Evolutionary conservation across 2,113 vertebrate genomes (phyloP), one percentile per base, ranked within the genome.

Genomic region (Perccottus glenii): DNA sequence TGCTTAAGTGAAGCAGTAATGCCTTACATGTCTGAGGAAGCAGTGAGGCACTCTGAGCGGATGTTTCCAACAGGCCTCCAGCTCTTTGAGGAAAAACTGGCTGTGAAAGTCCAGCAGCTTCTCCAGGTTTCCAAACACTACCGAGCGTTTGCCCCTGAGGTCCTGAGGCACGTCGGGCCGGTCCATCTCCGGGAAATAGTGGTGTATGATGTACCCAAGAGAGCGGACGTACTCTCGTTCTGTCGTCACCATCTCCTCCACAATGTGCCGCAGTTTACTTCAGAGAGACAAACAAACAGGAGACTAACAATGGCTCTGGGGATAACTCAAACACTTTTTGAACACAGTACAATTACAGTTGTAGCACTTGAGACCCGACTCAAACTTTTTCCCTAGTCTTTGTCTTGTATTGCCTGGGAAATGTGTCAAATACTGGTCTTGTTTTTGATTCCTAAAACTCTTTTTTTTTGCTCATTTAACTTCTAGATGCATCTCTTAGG

Each of bases 151-250:
- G 0, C 98, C 97, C 0, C 97, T 84, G 69, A 99, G 95, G 88
- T 96, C 96, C 92, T 98, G 96, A 0, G 97, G 98, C 2, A 98
- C 92, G 86, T 97, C 96, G 0, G 62, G 62, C 0, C 95, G 95
- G 71, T 99, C 96, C 94, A 98, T 94, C 92, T 99, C 96, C 0
- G 97, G 96, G 84, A 95, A 95, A 88, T 98, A 99, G 86, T 96
- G 95, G 5, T 94, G 92, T 0, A 97, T 92, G 87, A 95, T 93
- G 86, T 97, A 99, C 10, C 83, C 76, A 7, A 99, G 92, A 0
- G 98, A 97, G n/a, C 94, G 92, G 6, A 99, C 97, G 0, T 99
- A 99, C 6, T 99, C 96, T 4, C 90, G 87, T 85, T 99, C 98
- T 0, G 98, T 98, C 56, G 92, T 93, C 12, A 99, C 95, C 98